phyloP scores from a whole-genome alignment of 1,140 invertebrate genomes.

The Drosophila subobscura region DNA sequence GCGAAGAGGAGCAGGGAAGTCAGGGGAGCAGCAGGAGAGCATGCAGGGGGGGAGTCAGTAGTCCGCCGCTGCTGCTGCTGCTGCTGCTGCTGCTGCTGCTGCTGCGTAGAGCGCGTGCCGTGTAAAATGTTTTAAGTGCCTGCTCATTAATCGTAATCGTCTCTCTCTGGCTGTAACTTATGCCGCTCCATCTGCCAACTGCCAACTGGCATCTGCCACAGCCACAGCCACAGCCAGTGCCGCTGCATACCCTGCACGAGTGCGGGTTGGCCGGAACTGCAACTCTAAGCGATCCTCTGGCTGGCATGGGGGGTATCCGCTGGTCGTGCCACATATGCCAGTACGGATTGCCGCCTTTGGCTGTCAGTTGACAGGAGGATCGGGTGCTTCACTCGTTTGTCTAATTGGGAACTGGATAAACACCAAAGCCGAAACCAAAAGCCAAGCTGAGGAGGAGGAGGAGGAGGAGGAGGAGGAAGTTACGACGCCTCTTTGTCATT shows the following conservation, averaged over 20 bases:
- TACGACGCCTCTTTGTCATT: slow-evolving; percentile 68
- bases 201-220: background rate
- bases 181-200: slow-evolving; percentile 5
- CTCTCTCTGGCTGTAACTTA: slow-evolving; percentile 29
- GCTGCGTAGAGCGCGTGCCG: slow-evolving; percentile 73
- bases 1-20: slow-evolving; percentile 21
- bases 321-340: too few species aligned
- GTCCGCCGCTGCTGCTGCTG: too few species aligned
- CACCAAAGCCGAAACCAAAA: slow-evolving; percentile 3
- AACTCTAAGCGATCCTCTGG: too few species aligned
- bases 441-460: too few species aligned
- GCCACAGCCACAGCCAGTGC: slow-evolving; percentile 1
- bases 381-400: slow-evolving; percentile 52
- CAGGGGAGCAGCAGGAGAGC: background rate
- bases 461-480: too few species aligned
- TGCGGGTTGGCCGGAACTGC: too few species aligned
- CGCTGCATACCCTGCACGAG: background rate
- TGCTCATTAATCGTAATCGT: slow-evolving; percentile 79
- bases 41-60: background rate
- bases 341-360: background rate
- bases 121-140: slow-evolving; percentile 66
- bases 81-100: too few species aligned
- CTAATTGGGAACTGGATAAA: slow-evolving; percentile 77
- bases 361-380: background rate
- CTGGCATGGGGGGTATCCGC: too few species aligned